phyloP scores from a whole-genome alignment of 2,113 vertebrate genomes.

The Piaya cayana region DNA sequence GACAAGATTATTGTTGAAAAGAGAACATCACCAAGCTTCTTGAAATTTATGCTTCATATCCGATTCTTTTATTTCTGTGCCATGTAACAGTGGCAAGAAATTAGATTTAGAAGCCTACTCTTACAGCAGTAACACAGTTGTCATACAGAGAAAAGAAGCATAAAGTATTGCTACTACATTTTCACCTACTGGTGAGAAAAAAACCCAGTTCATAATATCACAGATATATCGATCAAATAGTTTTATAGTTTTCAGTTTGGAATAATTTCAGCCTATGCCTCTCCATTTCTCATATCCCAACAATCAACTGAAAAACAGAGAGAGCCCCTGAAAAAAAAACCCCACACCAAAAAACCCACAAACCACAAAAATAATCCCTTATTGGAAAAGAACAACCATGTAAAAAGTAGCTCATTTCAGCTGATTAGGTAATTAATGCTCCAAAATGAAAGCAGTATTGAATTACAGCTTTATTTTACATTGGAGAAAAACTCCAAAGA shows the following conservation, averaged over 20 bases:
- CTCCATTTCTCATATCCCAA: background rate
- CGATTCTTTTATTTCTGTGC: background rate
- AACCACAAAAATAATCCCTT: background rate
- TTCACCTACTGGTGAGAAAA: background rate
- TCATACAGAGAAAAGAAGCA: background rate
- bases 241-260: background rate
- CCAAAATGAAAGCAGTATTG: constrained; percentile 56
- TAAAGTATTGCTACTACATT: background rate
- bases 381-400: constrained; percentile 19
- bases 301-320: background rate
- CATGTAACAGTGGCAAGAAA: background rate
- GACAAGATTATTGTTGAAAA: background rate
- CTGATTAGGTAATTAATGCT: constrained; percentile 26
- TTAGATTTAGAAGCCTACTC: background rate
- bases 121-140: background rate
- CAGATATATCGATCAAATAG: background rate
- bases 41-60: background rate
- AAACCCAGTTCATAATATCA: background rate
- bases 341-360: too few relatives aligned
- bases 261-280: background rate
- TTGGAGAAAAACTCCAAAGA: constrained; percentile 51
- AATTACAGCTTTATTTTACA: constrained; percentile 60
- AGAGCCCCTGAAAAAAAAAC: background rate
- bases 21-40: background rate
- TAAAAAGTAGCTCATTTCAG: constrained; percentile 22